These are phyloP conservation scores for Caenorhabditis macrosperma DNA, from an alignment of 2,888 invertebrate species.

Conservation along the genomic window DNA sequence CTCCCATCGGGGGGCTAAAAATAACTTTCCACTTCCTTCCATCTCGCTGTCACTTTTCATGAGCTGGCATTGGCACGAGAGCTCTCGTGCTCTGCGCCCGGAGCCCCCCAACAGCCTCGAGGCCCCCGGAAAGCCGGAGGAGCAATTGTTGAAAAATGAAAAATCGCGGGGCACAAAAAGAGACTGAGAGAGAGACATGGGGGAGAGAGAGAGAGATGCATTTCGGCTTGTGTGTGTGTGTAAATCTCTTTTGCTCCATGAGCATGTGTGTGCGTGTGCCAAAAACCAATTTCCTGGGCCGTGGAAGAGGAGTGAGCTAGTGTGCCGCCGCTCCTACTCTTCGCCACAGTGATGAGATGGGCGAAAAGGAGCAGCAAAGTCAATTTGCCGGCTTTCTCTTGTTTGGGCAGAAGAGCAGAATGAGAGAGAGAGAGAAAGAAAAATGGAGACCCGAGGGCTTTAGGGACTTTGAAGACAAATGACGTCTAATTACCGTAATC, in stretches of 20 bases:
- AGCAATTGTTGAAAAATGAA: slow-evolving; percentile 55
- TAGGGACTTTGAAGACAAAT: background rate
- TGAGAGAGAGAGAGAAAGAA: background rate
- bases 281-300: slow-evolving; percentile 46
- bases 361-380: slow-evolving; percentile 3
- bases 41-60: slow-evolving; percentile 41
- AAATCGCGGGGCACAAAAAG: slow-evolving; percentile 14
- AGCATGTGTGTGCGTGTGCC: slow-evolving; percentile 22
- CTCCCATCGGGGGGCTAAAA: slow-evolving; percentile 13
- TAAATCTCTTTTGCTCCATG: slow-evolving; percentile 44
- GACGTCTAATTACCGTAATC: background rate
- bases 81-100: slow-evolving; percentile 2
- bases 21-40: slow-evolving; percentile 25
- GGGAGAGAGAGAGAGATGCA: slow-evolving; percentile 3
- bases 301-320: background rate
- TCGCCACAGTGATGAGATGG: background rate
- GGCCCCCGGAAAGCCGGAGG: background rate
- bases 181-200: slow-evolving; percentile 4
- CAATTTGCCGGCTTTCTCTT: slow-evolving; percentile 8
- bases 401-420: background rate
- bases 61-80: slow-evolving; percentile 28
- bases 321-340: too few species aligned
- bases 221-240: slow-evolving; percentile 1
- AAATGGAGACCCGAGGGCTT: background rate
- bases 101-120: background rate